These are phyloP conservation scores for Loripinus fragilis DNA, from an alignment of 2,888 invertebrate genomes.

Conservation along the genomic window DNA sequence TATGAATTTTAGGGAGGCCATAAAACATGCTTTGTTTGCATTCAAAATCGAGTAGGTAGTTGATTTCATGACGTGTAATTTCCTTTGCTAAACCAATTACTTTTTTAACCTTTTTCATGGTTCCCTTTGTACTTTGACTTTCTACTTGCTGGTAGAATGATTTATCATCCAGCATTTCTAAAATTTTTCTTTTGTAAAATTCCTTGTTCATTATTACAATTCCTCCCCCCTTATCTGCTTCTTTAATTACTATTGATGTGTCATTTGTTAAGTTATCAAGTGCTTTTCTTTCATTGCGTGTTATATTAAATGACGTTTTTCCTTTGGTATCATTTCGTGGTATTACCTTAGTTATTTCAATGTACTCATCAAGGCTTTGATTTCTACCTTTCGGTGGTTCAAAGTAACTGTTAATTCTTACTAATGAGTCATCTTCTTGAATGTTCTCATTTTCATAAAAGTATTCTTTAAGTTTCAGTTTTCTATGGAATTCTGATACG, in stretches of 20 bases:
- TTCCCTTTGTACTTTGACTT: not conserved
- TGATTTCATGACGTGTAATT: not conserved
- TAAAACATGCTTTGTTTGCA: no score
- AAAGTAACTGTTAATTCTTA: slow-evolving; percentile 26
- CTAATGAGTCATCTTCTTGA: slow-evolving; percentile 13
- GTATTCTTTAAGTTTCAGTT: slow-evolving; percentile 13
- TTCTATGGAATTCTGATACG: slow-evolving; percentile 10
- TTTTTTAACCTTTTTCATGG: not conserved
- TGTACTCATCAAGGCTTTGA: not conserved
- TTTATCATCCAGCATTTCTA: slow-evolving; percentile 29
- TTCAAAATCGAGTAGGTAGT: not conserved
- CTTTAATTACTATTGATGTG: slow-evolving; percentile 21
- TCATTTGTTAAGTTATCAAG: not conserved
- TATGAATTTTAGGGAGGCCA: no score
- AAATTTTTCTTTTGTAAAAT: slow-evolving; percentile 33
- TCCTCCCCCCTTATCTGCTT: slow-evolving; percentile 43
- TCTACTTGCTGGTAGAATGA: slow-evolving; percentile 19
- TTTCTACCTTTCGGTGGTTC: slow-evolving; percentile 4
- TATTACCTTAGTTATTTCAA: not conserved
- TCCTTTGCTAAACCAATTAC: not conserved
- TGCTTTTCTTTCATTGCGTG: not conserved
- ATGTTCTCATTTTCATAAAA: not conserved
- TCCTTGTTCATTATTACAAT: slow-evolving; percentile 39
- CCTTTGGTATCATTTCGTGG: not conserved
- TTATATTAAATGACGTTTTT: not conserved